phyloP scores from a whole-genome alignment of 2,888 invertebrate species.

The Amiota communis region DNA sequence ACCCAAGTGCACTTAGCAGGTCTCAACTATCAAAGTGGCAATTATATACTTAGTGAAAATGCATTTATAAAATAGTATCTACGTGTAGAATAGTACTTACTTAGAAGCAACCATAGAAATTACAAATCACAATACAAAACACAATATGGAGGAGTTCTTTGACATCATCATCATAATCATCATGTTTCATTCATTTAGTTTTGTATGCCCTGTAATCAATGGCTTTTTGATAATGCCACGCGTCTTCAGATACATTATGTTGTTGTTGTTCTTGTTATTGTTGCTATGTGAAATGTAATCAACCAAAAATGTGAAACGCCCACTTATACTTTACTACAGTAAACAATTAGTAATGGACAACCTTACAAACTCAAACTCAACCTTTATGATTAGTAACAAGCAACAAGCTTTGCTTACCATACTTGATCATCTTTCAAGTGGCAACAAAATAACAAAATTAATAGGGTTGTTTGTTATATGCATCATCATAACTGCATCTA shows the following conservation, averaged over 20 bases:
- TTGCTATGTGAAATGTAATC: slow-evolving; percentile 36
- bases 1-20: slow-evolving; percentile 24
- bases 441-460: slow-evolving; percentile 26
- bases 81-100: no score
- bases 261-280: slow-evolving; percentile 39
- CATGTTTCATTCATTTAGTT: no score
- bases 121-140: slow-evolving; percentile 11
- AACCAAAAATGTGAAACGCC: slow-evolving; percentile 49
- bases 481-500: neutral
- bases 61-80: slow-evolving; percentile 40
- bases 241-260: slow-evolving; percentile 26
- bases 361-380: slow-evolving; percentile 28
- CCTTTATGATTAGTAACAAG: neutral
- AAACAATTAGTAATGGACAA: slow-evolving; percentile 55
- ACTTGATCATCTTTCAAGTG: slow-evolving; percentile 45
- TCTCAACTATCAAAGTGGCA: slow-evolving; percentile 57
- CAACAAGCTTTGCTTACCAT: no score
- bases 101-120: slow-evolving; percentile 12
- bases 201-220: slow-evolving; percentile 55
- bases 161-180: no score
- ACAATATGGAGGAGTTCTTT: no score
- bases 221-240: slow-evolving; percentile 57
- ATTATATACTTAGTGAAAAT: slow-evolving; percentile 59
- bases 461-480: slow-evolving; percentile 27
- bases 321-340: slow-evolving; percentile 43